Base-by-base conservation (phyloP, 1,140 invertebrate species). In the Cydia fagiglandana region DNA sequence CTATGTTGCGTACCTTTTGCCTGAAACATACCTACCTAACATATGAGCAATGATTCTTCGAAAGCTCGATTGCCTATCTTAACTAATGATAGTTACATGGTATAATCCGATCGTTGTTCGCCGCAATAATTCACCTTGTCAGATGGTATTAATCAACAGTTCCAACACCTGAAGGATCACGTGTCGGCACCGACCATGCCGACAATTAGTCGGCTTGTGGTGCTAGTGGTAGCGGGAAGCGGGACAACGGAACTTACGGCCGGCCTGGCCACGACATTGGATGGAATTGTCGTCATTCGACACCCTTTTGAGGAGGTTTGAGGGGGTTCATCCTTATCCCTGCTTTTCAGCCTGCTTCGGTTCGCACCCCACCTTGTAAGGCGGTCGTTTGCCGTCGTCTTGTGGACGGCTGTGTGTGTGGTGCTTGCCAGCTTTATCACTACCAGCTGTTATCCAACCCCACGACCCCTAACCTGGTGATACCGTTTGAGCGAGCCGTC, bases 111-210 rank as follows among this genome's bases (percentile, higher is more conserved):
- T 70, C 15, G 30, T 38, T 66, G 64, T 17, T 38, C 13, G 66
- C 66, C 80, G 85, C 83, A 84, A 86, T 86, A 83, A 84, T 86
- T 88, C 85, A 85, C 80, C 83, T 81, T 77, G 81, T 78, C 83
- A 76, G 82, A 81, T 80, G 77, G 80, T 83, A 88, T 89, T 86
- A 89, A 87, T 88, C 84, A 89, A 77, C 70, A 78, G 78, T 56
- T 77, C 76, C 80, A 86, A 80, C 86, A 88, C 82, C 88, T 91
- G 89, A 91, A 89, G 87, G 86, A 88, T 91, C 86, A 86, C 84
- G 81, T 80, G 86, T 84, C 82, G 75, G 75, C 75, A 73, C 73
- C 81, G 78, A 76, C 80, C 75, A 70, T 70, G 80, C 78, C 75
- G 77, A 79, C 79, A 84, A 80, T 83, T 85, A 85, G 83, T 79